These are phyloP conservation scores for Rafetus swinhoei DNA, from an alignment of 2,113 vertebrate genomes.

Conservation along the genomic window DNA sequence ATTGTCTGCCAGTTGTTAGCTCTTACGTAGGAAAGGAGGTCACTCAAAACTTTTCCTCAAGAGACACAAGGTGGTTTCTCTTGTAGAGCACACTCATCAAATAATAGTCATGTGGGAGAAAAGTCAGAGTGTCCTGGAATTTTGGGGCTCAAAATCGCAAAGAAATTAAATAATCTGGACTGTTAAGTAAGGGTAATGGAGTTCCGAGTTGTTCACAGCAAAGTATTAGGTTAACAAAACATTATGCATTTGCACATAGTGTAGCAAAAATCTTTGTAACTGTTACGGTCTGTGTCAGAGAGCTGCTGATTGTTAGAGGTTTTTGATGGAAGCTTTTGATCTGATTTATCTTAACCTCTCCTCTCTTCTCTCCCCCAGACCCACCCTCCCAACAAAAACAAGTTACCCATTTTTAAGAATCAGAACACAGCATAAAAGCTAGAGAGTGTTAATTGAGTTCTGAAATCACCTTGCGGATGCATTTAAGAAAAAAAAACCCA, in stretches of 20 bases:
- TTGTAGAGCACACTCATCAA: slow-evolving; percentile 69
- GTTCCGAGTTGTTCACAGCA: slow-evolving; percentile 48
- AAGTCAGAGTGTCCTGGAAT: slow-evolving; percentile 62
- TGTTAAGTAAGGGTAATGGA: slow-evolving; percentile 49
- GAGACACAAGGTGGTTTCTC: slow-evolving; percentile 66
- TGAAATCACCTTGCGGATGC: slow-evolving; percentile 28
- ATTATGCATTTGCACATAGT: slow-evolving; percentile 15
- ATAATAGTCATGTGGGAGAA: slow-evolving; percentile 65
- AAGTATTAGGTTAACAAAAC: not conserved
- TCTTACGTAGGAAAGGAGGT: slow-evolving; percentile 48
- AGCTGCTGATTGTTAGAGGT: slow-evolving; percentile 24
- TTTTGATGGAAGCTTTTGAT: not conserved
- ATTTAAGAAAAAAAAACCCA: not conserved
- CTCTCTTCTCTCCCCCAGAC: not conserved
- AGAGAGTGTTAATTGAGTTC: slow-evolving; percentile 19
- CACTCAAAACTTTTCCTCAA: slow-evolving; percentile 62
- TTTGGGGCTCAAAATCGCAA: slow-evolving; percentile 23
- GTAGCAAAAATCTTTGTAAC: slow-evolving; percentile 39
- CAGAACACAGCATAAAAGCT: not conserved
- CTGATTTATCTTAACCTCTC: slow-evolving; percentile 30
- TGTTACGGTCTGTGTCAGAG: slow-evolving; percentile 11
- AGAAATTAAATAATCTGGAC: slow-evolving; percentile 46
- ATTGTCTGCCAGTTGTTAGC: slow-evolving; percentile 52
- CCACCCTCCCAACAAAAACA: not conserved
- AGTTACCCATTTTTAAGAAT: not conserved